Evolutionary conservation across 2,888 invertebrate genomes (phyloP).

Genomic region (Melinaea menophilus): DNA sequence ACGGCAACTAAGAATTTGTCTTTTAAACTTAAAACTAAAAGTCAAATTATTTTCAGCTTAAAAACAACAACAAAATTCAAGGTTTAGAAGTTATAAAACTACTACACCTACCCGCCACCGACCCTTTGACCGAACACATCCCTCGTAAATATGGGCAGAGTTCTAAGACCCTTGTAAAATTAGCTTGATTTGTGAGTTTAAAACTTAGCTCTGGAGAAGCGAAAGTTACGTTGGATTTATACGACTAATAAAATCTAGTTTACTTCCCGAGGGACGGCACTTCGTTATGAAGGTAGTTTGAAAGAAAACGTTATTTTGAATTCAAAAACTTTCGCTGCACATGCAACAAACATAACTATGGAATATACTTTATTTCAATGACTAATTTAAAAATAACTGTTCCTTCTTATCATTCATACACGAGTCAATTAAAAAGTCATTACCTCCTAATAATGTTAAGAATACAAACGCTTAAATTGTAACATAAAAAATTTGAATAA

Average conservation of each 20-base stretch:
- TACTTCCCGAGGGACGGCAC: constrained; percentile 7
- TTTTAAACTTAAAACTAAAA: too few relatives aligned
- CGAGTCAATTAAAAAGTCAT: too few relatives aligned
- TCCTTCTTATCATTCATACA: too few relatives aligned
- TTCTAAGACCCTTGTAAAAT: constrained; percentile 27
- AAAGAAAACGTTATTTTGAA: constrained; percentile 23
- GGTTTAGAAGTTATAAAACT: constrained; percentile 9
- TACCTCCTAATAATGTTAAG: too few relatives aligned
- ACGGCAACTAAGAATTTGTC: too few relatives aligned
- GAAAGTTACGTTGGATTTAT: constrained; percentile 26
- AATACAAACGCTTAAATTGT: too few relatives aligned
- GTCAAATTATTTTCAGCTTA: too few relatives aligned
- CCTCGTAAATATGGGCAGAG: constrained; percentile 30
- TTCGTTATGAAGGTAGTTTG: constrained; percentile 20
- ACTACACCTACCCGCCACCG: constrained; percentile 13
- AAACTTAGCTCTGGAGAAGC: constrained; percentile 35
- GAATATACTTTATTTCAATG: background rate
- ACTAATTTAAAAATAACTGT: too few relatives aligned
- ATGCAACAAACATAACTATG: background rate
- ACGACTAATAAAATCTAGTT: constrained; percentile 35
- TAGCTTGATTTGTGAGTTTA: constrained; percentile 41
- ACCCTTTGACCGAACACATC: constrained; percentile 12
- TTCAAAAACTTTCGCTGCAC: constrained; percentile 13
- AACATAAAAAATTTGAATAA: too few relatives aligned
- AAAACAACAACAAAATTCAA: background rate